phyloP scores from a whole-genome alignment of 2,888 invertebrate genomes.

The Oscheius sp. region DNA sequence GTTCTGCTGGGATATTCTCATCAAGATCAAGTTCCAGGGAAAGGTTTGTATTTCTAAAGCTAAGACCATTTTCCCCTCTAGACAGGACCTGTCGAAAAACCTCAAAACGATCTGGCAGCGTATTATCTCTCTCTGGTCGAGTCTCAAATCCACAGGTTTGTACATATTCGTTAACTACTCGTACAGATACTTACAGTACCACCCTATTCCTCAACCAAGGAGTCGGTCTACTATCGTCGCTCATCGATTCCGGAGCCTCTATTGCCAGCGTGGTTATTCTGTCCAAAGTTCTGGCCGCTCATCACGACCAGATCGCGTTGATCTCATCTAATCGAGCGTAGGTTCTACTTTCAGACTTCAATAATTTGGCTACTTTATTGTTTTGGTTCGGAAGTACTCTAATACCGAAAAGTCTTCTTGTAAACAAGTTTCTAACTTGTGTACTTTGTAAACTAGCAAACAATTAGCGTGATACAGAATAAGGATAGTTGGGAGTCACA shows the following conservation, averaged over 20 bases:
- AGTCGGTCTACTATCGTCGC: slow-evolving; percentile 47
- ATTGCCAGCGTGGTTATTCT: slow-evolving; percentile 49
- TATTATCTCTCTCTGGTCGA: slow-evolving; percentile 65
- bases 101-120: slow-evolving; percentile 64
- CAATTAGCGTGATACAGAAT: too few species aligned
- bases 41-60: slow-evolving; percentile 8
- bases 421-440: too few species aligned
- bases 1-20: slow-evolving; percentile 72
- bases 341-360: slow-evolving; percentile 3
- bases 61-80: slow-evolving; percentile 1
- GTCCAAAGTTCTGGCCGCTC: slow-evolving; percentile 45
- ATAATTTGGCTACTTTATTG: background rate
- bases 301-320: slow-evolving; percentile 40
- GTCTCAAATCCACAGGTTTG: slow-evolving; percentile 59
- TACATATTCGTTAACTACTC: too few species aligned
- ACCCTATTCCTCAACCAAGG: slow-evolving; percentile 46
- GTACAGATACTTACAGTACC: slow-evolving; percentile 25
- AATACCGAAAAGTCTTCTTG: too few species aligned
- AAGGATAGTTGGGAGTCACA: too few species aligned
- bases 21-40: slow-evolving; percentile 66
- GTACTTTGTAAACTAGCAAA: too few species aligned
- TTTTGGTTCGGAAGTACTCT: too few species aligned
- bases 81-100: slow-evolving; percentile 25
- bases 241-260: slow-evolving; percentile 55
- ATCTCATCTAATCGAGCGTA: slow-evolving; percentile 49